Evolutionary conservation across 2,113 vertebrate species (phyloP).

Genomic region (Prionailurus bengalensis): DNA sequence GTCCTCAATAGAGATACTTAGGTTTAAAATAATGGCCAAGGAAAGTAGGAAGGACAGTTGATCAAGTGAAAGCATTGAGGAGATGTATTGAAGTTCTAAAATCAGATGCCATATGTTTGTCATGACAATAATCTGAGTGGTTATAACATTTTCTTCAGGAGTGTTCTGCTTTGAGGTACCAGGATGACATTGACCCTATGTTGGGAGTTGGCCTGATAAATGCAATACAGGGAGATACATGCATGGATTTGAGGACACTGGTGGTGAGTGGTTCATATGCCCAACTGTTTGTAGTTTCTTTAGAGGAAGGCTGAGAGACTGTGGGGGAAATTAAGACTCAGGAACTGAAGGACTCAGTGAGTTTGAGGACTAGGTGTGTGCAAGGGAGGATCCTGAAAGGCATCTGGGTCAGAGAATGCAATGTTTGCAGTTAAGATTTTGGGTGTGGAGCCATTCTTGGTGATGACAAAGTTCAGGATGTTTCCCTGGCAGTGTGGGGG

Average conservation of each 20-base stretch:
- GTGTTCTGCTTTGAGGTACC: background rate
- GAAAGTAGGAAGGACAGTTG: background rate
- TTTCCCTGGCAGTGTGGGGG: background rate
- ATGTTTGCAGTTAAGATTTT: background rate
- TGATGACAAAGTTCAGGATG: background rate
- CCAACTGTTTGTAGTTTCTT: background rate
- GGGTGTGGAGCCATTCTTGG: background rate
- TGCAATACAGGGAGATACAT: background rate
- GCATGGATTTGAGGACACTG: background rate
- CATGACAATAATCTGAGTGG: background rate
- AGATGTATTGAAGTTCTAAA: background rate
- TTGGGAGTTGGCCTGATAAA: background rate
- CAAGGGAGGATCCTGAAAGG: background rate
- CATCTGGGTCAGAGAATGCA: background rate
- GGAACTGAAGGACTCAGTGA: background rate
- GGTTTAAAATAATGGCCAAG: conserved; percentile 19
- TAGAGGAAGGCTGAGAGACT: background rate
- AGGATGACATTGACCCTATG: background rate
- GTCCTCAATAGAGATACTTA: background rate
- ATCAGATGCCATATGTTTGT: background rate
- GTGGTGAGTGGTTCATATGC: background rate
- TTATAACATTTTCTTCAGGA: conserved; percentile 1
- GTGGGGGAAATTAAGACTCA: background rate
- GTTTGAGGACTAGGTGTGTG: background rate
- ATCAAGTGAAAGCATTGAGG: background rate